Evolutionary conservation across 2,797 vertebrate genomes (phyloP), one percentile per base, ranked within the genome.

Genomic region (Syngnathus rostellatus): DNA sequence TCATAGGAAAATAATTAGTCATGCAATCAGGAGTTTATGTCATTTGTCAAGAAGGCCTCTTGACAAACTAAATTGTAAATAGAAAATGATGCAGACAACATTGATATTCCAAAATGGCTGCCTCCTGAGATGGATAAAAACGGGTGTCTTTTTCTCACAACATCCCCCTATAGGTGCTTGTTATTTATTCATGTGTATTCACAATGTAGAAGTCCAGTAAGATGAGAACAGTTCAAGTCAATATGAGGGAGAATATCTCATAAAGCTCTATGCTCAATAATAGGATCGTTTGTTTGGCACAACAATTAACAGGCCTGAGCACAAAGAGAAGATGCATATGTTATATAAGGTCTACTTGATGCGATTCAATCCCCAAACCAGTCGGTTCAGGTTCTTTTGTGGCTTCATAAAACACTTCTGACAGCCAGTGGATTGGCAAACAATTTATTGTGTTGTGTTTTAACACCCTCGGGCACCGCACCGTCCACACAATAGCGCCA

Each of bases 171-270:
- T 62, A 76, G 65, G 74, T 69, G 68, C 53, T 63, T 67, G 77
- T 88, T 81, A 87, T 70, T 88, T 86, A 88, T 85, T 77, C 23
- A 87, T 72, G 65, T 2, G 57, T 72, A 57, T 69, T 77, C 76
- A 77, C 31, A 31, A 31, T 31, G 31, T 31, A 3, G 31, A 31
- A 31, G 3, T 31, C 31, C 31, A 75, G 57, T 48, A 51, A 72
- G 75, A 77, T 69, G 77, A 78, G 76, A 81, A 77, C 77, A 81
- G 79, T 62, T 57, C 62, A 51, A 21, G 17, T 31, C 40, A 31
- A 17, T 51, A 10, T 38, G 54, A 45, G 9, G 31, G 43, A 16
- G 45, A 45, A 48, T 23, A 46, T 14, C 16, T 39, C n/a, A 38
- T 16, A 10, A 10, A 64, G 37, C 37, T 61, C 31, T 53, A 51